Evolutionary conservation across 2,888 invertebrate species (phyloP).

Genomic region (Meloe dianella): DNA sequence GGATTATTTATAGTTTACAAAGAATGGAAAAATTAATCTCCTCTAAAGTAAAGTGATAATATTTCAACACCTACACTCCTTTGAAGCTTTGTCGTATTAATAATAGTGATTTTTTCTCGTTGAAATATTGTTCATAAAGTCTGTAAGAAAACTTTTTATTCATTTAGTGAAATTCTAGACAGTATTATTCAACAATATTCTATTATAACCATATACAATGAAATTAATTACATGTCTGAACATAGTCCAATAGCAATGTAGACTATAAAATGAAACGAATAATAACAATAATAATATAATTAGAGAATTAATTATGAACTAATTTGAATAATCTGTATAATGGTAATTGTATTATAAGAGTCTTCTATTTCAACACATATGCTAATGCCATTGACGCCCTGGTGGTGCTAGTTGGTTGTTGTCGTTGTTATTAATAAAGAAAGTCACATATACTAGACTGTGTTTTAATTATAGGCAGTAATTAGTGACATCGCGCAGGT

Average conservation of each 20-base stretch:
- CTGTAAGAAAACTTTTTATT: neutral
- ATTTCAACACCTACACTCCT: neutral
- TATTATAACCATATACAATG: neutral
- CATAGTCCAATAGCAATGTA: neutral
- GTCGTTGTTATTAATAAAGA: slow-evolving; percentile 43
- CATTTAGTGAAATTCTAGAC: neutral
- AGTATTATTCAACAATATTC: neutral
- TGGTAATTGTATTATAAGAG: slow-evolving; percentile 40
- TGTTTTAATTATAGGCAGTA: slow-evolving; percentile 51
- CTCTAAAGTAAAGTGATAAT: neutral
- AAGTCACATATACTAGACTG: slow-evolving; percentile 46
- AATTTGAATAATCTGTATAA: slow-evolving; percentile 40
- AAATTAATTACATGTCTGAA: neutral
- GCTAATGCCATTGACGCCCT: slow-evolving; percentile 37
- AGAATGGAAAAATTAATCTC: neutral
- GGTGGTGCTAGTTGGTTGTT: slow-evolving; percentile 21
- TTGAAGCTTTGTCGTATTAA: neutral
- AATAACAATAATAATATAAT: slow-evolving; percentile 24
- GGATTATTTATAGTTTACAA: neutral
- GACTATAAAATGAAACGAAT: neutral
- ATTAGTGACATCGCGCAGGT: slow-evolving; percentile 50
- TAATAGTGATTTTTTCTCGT: neutral
- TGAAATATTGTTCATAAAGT: neutral
- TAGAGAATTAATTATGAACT: slow-evolving; percentile 39
- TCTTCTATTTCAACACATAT: slow-evolving; percentile 32